Evolutionary conservation across 1,140 invertebrate genomes (phyloP), one percentile per base, ranked within the genome.

Genomic region (Drosophila mauritiana): DNA sequence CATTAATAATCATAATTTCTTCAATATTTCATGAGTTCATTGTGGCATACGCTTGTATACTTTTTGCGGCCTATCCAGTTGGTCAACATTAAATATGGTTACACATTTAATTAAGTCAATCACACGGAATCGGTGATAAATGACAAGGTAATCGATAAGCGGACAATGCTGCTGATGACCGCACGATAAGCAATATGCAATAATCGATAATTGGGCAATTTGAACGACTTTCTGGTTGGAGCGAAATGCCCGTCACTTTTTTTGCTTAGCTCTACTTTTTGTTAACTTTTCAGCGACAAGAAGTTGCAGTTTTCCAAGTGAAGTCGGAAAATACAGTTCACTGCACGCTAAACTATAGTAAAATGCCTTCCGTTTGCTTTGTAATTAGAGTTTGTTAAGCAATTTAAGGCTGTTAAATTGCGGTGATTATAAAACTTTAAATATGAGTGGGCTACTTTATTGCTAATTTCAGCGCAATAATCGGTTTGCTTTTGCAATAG

Each of bases 71-170:
- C 10, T 4, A 13, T 37, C 8, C 25, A 3, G 49, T 40, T 48
- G 57, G 73, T 48, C 70, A 61, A 70, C 76, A 81, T 86, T 78
- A 64, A 81, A 81, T 82, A 78, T 73, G 75, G 65, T 73, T 76
- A 77, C 79, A 80, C 85, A 86, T 77, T 86, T 83, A 76, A 86
- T 83, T 46, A 75, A 76, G 75, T 79, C 79, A 82, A 83, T 68
- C 69, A 52, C 37, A 42, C n/a, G 37, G 37, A 31, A 7, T 31
- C 27, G 78, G 40, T 72, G 73, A 85, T 74, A 85, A 78, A 78
- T 85, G 70, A 52, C 56, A 65, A 25, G 45, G 55, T 58, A 81
- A 85, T 86, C 74, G 68, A 78, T 81, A 85, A 86, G 57, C 64
- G 22, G 61, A 37, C 51, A 43, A 42, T 61, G 62, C 51, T 42